These are phyloP conservation scores for Aselliscus stoliczkanus DNA, from an alignment of 2,797 vertebrate species.

Conservation along the genomic window DNA sequence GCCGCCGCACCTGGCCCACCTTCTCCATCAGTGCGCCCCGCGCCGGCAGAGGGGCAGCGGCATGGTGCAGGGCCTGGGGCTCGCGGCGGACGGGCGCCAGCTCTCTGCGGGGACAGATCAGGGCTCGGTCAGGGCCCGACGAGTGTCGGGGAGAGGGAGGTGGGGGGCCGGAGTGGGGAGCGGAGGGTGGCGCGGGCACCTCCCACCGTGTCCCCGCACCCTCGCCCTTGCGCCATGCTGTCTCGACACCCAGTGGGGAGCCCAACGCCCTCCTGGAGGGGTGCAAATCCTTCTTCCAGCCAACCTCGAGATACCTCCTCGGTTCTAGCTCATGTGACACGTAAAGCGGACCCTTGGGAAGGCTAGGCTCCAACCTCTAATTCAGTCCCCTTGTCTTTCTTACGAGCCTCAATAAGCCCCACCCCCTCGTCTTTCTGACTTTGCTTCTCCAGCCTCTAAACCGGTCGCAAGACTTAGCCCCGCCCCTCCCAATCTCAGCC, in stretches of 20 bases:
- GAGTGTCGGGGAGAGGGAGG: too few species aligned
- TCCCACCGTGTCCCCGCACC: not conserved
- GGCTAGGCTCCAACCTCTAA: not conserved
- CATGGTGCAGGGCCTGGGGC: conserved; percentile 72
- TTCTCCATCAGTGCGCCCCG: conserved; percentile 90
- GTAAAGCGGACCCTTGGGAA: not conserved
- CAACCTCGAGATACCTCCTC: not conserved
- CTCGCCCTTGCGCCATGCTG: not conserved
- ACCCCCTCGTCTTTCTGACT: not conserved
- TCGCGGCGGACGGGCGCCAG: conserved; percentile 77
- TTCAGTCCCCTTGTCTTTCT: not conserved
- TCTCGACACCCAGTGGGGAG: not conserved
- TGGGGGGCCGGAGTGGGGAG: accelerated
- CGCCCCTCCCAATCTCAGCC: not conserved
- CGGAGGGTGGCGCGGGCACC: not conserved
- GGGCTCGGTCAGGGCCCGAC: not conserved
- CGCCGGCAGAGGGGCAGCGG: conserved; percentile 80
- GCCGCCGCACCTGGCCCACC: conserved; percentile 88
- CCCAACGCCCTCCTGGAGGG: not conserved
- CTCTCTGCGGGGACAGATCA: conserved; percentile 79
- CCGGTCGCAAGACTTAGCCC: accelerated
- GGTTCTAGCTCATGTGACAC: not conserved
- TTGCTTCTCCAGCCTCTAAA: not conserved
- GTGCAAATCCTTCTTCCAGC: not conserved
- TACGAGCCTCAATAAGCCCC: not conserved